Base-by-base conservation (phyloP, 2,113 vertebrate species). In the Carlito syrichta region DNA sequence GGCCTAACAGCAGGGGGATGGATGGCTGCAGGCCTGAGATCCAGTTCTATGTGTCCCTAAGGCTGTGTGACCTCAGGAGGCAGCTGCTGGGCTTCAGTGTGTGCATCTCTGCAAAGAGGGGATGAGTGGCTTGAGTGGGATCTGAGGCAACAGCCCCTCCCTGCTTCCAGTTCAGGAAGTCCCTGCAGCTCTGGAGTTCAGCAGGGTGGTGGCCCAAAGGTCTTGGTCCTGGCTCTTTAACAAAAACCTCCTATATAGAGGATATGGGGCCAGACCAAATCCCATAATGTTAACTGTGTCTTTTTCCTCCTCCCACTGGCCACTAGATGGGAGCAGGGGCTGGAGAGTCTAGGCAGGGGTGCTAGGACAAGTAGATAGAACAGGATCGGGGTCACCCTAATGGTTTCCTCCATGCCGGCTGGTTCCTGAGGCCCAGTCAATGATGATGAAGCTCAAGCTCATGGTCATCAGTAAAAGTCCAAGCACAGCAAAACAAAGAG, bases 371-470 rank as follows among this genome's bases (percentile, higher is more conserved):
- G 58, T 12, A 82, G 54, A 74, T 50, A 43, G 86, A 62, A 66
- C 38, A 30, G 77, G 58, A 71, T 4, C 38, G 76, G 27, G 87
- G 68, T 40, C 38, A 35, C 60, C 90, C 98, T 99, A 99, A 98
- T 99, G 99, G 98, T 98, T 99, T 89, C 99, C 99, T 0, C 98
- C 99, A 0, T 98, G 98, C 82, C 66, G 98, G 95, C 98, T 92
- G 19, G 96, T 98, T 0, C 99, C 99, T 0, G 98, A 98, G 89
- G 98, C 98, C 99, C 99, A 99, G 98, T 99, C 99, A 2, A 98
- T 99, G 98, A 99, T 98, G 97, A 99, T 99, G 98, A 99, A 99
- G 97, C 99, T 99, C 98, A 99, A 97, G 95, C 99, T 99, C 99
- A 99, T 99, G 87, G 98, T 98, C 99, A 99, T 99, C 98, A 99